Conservation (phyloP, 2,113 vertebrate species). For the Pterocles orientalis region DNA sequence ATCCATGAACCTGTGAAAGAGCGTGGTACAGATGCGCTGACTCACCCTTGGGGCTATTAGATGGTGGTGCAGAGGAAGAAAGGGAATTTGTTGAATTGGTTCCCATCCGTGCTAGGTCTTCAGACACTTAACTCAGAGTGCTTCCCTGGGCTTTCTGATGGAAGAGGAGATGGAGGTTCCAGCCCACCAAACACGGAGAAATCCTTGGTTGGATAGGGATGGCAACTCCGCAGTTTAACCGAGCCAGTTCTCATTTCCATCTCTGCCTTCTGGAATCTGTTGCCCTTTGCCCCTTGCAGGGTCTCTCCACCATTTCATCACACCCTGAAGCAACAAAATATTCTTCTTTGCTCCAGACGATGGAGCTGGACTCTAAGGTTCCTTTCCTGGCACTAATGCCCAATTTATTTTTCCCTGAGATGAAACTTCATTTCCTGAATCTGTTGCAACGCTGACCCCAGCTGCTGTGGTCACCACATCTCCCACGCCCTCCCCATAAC, state of each 20-base stretch:
- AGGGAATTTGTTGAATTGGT: background rate
- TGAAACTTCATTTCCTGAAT: constrained; percentile 1
- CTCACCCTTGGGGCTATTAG: rapidly evolving
- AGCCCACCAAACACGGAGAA: rapidly evolving
- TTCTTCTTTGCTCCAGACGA: background rate
- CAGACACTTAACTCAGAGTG: rapidly evolving
- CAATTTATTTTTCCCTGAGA: background rate
- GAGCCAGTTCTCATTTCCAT: background rate
- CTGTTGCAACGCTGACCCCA: background rate
- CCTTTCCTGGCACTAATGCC: background rate
- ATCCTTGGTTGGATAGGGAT: background rate
- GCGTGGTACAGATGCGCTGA: no score
- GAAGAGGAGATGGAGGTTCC: background rate
- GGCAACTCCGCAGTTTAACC: rapidly evolving
- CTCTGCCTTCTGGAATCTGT: background rate
- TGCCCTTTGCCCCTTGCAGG: background rate
- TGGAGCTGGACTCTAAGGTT: background rate
- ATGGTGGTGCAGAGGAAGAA: background rate
- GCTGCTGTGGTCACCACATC: background rate
- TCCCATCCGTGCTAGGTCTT: background rate
- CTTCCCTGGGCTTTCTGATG: background rate
- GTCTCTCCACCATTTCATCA: constrained; percentile 44
- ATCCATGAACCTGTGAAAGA: rapidly evolving
- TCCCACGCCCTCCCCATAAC: background rate
- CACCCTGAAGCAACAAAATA: background rate